These are phyloP conservation scores for Cheilosia soror DNA, from an alignment of 2,888 invertebrate genomes.

Conservation along the genomic window DNA sequence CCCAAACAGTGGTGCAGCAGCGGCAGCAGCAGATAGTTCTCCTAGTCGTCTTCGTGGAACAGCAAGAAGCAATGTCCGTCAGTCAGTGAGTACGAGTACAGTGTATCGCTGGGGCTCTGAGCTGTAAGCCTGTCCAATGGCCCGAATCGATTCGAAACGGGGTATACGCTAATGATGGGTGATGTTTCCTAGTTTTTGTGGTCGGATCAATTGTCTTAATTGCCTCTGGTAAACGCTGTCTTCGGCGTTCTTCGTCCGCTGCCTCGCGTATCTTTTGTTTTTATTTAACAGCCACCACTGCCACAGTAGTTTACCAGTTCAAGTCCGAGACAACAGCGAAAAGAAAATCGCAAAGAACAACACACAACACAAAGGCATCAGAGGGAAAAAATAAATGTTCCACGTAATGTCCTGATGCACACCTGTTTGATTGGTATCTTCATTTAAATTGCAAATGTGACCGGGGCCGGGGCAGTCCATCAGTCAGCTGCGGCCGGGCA, in stretches of 20 bases:
- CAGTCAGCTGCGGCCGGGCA: constrained; percentile 55
- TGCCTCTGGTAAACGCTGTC: constrained; percentile 74
- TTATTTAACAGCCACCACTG: constrained; percentile 60
- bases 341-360: constrained; percentile 34
- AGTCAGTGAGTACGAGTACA: constrained; percentile 48
- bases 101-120: constrained; percentile 6
- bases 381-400: constrained; percentile 56
- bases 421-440: constrained; percentile 76
- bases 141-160: constrained; percentile 74
- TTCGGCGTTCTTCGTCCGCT: constrained; percentile 34
- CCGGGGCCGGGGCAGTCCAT: constrained; percentile 68
- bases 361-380: constrained; percentile 17
- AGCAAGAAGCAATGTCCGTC: constrained; percentile 66
- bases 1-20: constrained; percentile 23
- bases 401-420: constrained; percentile 75
- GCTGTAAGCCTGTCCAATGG: constrained; percentile 57
- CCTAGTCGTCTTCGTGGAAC: constrained; percentile 43
- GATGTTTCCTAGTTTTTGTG: constrained; percentile 76
- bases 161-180: constrained; percentile 76
- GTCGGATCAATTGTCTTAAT: constrained; percentile 75
- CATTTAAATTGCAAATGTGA: constrained; percentile 75
- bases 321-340: constrained; percentile 8
- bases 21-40: constrained; percentile 33
- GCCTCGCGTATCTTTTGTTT: constrained; percentile 40
- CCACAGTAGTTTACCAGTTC: constrained; percentile 53